phyloP scores from a whole-genome alignment of 2,113 vertebrate genomes.

The Orientallactaga bullata region DNA sequence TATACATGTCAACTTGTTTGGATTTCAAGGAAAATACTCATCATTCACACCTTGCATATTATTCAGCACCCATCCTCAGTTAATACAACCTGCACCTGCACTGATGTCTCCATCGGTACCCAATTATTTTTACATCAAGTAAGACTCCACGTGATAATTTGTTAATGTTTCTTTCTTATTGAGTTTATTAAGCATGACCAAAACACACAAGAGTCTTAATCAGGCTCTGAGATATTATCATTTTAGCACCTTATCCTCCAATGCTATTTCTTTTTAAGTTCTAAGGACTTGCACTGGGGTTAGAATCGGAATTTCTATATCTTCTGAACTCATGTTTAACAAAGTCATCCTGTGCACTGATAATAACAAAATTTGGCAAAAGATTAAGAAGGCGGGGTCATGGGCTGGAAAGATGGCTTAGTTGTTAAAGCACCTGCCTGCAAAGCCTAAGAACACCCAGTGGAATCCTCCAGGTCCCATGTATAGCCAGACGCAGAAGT shows the following conservation, averaged over 20 bases:
- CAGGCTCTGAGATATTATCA: neutral
- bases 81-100: neutral
- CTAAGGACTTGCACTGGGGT: neutral
- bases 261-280: neutral
- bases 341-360: neutral
- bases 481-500: too few species aligned
- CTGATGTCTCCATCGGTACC: neutral
- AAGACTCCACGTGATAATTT: conserved; percentile 2
- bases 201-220: neutral
- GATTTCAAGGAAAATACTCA: conserved; percentile 2
- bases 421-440: too few species aligned
- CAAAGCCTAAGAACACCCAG: too few species aligned
- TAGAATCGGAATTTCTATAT: neutral
- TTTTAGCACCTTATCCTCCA: neutral
- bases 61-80: neutral
- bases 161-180: neutral
- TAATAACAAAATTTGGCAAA: neutral
- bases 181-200: conserved; percentile 8
- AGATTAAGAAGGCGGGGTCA: neutral
- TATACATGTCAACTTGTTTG: conserved; percentile 20
- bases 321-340: conserved; percentile 11
- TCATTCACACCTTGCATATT: neutral
- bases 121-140: conserved; percentile 7
- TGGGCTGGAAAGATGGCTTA: too few species aligned
- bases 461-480: too few species aligned